A percentile compares a stretch with the other conserved stretches of the same genome.
Conservation (phyloP, 1,140 invertebrate genomes). For the Leptinotarsa defecta region DNA sequence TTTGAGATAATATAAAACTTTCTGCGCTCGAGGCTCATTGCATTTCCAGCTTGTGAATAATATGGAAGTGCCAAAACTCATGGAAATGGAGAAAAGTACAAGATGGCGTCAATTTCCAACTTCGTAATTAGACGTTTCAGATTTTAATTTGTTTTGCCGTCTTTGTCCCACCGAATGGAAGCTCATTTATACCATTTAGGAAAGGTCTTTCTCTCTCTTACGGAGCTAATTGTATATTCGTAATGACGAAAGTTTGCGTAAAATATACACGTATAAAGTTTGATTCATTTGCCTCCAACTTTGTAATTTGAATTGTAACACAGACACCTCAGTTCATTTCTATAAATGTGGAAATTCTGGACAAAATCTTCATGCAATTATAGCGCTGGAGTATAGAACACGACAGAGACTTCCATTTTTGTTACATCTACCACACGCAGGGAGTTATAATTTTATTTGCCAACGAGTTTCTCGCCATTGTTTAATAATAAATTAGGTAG, state of each 20-base stretch:
- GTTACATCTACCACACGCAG: too few species aligned
- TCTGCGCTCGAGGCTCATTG: constrained; percentile 8
- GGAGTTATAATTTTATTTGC: too few species aligned
- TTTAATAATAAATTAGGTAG: too few species aligned
- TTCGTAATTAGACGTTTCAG: constrained; percentile 43
- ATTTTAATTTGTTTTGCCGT: constrained; percentile 41
- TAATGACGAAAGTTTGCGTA: constrained; percentile 52
- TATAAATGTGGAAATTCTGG: constrained; percentile 38
- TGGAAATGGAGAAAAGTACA: constrained; percentile 40
- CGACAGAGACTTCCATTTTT: too few species aligned
- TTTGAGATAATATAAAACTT: constrained; percentile 4
- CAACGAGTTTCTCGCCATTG: too few species aligned
- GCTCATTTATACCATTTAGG: constrained; percentile 10
- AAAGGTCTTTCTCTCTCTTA: constrained; percentile 33
- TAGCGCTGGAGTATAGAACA: neutral
- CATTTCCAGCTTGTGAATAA: constrained; percentile 22
- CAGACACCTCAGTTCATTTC: constrained; percentile 49
- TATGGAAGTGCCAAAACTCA: constrained; percentile 31
- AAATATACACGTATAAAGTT: constrained; percentile 53
- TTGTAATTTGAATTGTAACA: constrained; percentile 52
- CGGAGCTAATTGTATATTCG: constrained; percentile 49
- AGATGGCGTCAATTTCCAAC: constrained; percentile 44
- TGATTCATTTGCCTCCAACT: constrained; percentile 51
- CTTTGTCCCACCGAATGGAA: constrained; percentile 38
- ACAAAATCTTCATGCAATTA: constrained; percentile 24